A percentile compares a stretch with the other conserved stretches of the same genome.
These are phyloP conservation scores for Stegastes partitus DNA, from an alignment of 2,113 vertebrate species.

Conservation along the genomic window DNA sequence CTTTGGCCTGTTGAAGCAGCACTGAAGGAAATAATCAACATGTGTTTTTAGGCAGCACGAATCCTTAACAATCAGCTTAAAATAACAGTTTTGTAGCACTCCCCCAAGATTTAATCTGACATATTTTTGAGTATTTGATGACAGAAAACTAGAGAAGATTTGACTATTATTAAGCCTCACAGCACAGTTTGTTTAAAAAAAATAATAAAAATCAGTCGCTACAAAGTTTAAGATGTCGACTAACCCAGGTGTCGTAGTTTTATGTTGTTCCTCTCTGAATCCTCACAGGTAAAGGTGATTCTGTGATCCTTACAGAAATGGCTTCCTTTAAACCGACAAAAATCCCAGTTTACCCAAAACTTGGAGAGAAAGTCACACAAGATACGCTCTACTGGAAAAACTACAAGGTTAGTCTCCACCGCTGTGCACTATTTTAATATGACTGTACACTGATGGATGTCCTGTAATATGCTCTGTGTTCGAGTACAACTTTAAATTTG, in stretches of 20 bases:
- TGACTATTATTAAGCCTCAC: too few species aligned
- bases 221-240: background rate
- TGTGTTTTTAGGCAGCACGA: too few species aligned
- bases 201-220: too few species aligned
- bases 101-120: too few species aligned
- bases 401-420: slow-evolving; percentile 87
- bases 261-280: background rate
- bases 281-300: background rate
- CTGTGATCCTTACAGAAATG: slow-evolving; percentile 79
- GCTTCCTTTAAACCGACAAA: slow-evolving; percentile 91
- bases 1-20: too few species aligned
- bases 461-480: background rate
- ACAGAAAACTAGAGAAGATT: too few species aligned
- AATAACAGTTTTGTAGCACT: too few species aligned
- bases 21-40: too few species aligned
- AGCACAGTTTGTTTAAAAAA: too few species aligned
- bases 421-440: background rate
- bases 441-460: background rate
- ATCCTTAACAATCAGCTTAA: too few species aligned
- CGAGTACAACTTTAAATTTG: background rate
- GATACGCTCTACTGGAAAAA: slow-evolving; percentile 96
- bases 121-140: too few species aligned
- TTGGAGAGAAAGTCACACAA: slow-evolving; percentile 93
- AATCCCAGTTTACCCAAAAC: slow-evolving; percentile 88
- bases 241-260: background rate